Base-by-base conservation (phyloP, 2,113 vertebrate genomes). In the Trochalopteron elliotii region DNA sequence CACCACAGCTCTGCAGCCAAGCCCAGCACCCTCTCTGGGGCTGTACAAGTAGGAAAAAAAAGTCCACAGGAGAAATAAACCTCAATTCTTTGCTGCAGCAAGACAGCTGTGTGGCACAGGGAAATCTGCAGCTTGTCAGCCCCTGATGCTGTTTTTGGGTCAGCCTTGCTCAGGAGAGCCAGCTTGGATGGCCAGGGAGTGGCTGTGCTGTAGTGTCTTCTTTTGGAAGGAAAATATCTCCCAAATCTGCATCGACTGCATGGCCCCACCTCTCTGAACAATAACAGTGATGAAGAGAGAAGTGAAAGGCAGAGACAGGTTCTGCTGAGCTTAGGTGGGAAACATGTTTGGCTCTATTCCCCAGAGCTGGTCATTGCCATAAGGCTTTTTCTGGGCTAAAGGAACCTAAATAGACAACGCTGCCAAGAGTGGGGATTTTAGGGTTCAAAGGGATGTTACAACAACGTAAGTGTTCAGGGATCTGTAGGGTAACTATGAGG, bases 31-130 rank as follows among this genome's bases (percentile, higher is more conserved):
- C 93, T 92, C 45, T 23, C 47, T 80, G 75, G 0, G 9, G 55
- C 40, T 83, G 78, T 13, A 45, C 57, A 40, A 88, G n/a, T 47
- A 53, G 71, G 18, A 8, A 16, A 52, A 52, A 74, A 81, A 56
- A 56, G 27, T 44, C 25, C 56, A 35, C 15, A 19, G 0, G 7
- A 82, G 86, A 95, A 93, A 97, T 87, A 93, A 88, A 83, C 79
- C 74, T 30, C 53, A 86, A 69, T 83, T 68, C 83, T 61, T 95
- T 64, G 55, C 89, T 96, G 88, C 81, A 76, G 74, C 76, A 82
- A 74, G 83, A 81, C 53, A 84, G 77, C 50, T 77, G 84, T 31
- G 75, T 52, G 78, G 87, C 78, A 30, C 44, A 81, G 80, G 59
- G 71, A 91, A 47, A 69, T 56, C 33, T 5, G 5, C 75, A 77